Evolutionary conservation across 2,113 vertebrate species (phyloP).

Genomic region (Scophthalmus maximus): DNA sequence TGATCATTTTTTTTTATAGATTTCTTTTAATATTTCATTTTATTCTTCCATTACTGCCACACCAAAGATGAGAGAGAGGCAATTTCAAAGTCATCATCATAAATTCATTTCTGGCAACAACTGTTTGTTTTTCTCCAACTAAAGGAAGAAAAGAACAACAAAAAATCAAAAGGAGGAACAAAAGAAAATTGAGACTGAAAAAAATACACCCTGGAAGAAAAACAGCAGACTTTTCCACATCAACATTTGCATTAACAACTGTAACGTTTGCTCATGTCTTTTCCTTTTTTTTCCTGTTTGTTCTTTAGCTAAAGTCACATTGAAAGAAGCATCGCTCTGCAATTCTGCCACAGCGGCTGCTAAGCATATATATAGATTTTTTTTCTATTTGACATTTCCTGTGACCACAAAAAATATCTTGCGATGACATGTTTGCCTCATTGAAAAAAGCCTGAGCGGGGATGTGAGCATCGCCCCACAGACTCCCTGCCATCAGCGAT

Average conservation of each 20-base stretch:
- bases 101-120: not conserved
- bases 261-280: too few relatives aligned
- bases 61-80: not conserved
- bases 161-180: not conserved
- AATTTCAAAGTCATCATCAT: not conserved
- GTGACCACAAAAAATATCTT: slow-evolving; percentile 50
- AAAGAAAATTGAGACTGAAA: slow-evolving; percentile 7
- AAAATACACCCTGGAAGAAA: slow-evolving; percentile 3
- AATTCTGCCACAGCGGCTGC: slow-evolving; percentile 1
- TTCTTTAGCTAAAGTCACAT: too few relatives aligned
- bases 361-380: slow-evolving; percentile 33
- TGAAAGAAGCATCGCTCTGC: slow-evolving; percentile 3
- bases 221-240: slow-evolving; percentile 7
- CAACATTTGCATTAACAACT: slow-evolving; percentile 13
- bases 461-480: slow-evolving; percentile 26
- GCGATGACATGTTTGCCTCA: slow-evolving; percentile 52
- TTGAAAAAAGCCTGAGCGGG: slow-evolving; percentile 12
- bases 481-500: slow-evolving; percentile 52
- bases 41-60: not conserved
- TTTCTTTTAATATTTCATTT: not conserved
- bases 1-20: too few relatives aligned
- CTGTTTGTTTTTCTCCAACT: not conserved
- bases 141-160: not conserved
- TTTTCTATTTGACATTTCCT: slow-evolving; percentile 47
- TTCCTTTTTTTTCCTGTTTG: too few relatives aligned